phyloP scores from a whole-genome alignment of 2,888 invertebrate species.

The Aspidiotus destructor region DNA sequence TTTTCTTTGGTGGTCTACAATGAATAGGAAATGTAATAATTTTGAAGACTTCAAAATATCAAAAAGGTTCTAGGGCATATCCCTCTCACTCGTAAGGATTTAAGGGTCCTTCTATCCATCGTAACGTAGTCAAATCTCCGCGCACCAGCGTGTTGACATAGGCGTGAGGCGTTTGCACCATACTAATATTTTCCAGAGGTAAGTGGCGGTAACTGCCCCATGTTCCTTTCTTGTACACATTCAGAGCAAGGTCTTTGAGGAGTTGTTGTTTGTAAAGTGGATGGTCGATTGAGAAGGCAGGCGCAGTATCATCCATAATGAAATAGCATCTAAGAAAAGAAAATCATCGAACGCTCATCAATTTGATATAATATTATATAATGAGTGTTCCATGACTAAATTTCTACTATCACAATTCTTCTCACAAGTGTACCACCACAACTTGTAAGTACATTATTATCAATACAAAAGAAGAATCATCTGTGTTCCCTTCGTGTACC shows the following conservation, averaged over 20 bases:
- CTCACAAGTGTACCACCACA: too few species aligned
- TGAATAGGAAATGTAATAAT: background rate
- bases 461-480: too few species aligned
- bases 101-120: conserved; percentile 64
- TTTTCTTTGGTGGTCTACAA: background rate
- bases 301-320: conserved; percentile 51
- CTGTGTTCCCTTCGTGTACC: too few species aligned
- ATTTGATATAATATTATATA: conserved; percentile 14
- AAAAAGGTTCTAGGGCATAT: background rate
- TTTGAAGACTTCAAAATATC: background rate
- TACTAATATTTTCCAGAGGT: conserved; percentile 48
- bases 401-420: background rate
- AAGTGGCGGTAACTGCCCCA: conserved; percentile 84
- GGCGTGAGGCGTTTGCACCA: conserved; percentile 53
- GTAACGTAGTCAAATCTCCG: conserved; percentile 76
- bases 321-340: conserved; percentile 48
- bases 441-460: too few species aligned
- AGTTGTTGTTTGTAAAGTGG: conserved; percentile 58
- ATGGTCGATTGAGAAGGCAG: conserved; percentile 54
- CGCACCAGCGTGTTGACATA: conserved; percentile 65
- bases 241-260: conserved; percentile 64
- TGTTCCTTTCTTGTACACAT: conserved; percentile 57
- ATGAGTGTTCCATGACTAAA: background rate
- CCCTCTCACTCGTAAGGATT: conserved; percentile 26
- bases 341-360: conserved; percentile 10